Conservation (phyloP, 2,797 vertebrate species). For the Adrianichthys oophorus region DNA sequence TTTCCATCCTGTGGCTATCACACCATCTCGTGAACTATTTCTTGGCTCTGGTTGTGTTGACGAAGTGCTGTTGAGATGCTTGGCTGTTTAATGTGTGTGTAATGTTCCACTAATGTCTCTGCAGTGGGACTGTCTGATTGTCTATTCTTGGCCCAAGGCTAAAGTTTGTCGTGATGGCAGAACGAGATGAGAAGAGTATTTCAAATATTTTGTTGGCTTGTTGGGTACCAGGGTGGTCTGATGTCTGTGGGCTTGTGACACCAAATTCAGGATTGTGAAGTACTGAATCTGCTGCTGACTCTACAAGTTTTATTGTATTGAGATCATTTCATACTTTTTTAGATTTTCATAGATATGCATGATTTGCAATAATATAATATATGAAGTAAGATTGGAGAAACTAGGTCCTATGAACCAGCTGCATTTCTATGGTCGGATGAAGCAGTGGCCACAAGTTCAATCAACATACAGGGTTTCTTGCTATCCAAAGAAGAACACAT, state of each 20-base stretch:
- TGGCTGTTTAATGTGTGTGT: constrained; percentile 62
- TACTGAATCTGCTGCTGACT: constrained; percentile 30
- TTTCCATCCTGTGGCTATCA: constrained; percentile 39
- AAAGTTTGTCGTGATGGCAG: constrained; percentile 53
- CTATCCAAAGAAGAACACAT: too few species aligned
- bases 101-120: constrained; percentile 70
- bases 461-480: background rate
- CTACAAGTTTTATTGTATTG: constrained; percentile 30
- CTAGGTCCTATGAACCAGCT: background rate
- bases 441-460: background rate
- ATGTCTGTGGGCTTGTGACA: constrained; percentile 25
- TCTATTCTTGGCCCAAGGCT: constrained; percentile 60
- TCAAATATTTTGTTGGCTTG: constrained; percentile 46
- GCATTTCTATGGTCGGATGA: background rate
- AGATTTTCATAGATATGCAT: constrained; percentile 6
- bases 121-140: constrained; percentile 61
- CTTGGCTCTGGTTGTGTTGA: constrained; percentile 50
- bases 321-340: constrained; percentile 1
- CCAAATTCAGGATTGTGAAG: constrained; percentile 41
- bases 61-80: constrained; percentile 54
- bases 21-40: constrained; percentile 48
- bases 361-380: background rate
- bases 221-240: constrained; percentile 28
- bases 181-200: constrained; percentile 43
- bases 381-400: constrained; percentile 1